A percentile compares a stretch with the other conserved stretches of the same genome.
phyloP scores from a whole-genome alignment of 2,113 vertebrate species.

The Antechinus stuartii region DNA sequence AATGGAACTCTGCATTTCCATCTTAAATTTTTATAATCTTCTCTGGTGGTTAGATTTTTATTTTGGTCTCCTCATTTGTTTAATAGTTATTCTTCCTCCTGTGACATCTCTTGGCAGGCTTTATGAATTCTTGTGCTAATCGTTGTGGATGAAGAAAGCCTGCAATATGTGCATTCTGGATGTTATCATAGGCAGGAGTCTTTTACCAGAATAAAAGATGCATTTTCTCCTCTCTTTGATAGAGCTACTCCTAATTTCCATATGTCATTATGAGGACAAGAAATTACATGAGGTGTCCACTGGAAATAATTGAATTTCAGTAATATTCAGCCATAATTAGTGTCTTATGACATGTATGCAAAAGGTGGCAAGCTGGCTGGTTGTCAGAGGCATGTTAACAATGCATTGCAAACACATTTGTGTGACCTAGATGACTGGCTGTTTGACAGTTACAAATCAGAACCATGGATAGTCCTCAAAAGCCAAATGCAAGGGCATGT shows the following conservation, averaged over 20 bases:
- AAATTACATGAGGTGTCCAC: slow-evolving; percentile 2
- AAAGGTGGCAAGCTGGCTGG: not conserved
- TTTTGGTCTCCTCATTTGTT: slow-evolving; percentile 4
- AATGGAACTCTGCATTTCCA: not conserved
- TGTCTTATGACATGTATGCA: not conserved
- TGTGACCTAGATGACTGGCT: not conserved
- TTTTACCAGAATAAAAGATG: slow-evolving; percentile 44
- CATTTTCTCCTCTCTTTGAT: slow-evolving; percentile 28
- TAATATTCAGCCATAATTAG: not conserved
- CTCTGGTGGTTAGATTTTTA: not conserved
- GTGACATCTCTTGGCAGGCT: slow-evolving; percentile 4
- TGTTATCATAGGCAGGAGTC: slow-evolving; percentile 29
- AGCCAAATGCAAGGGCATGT: not conserved
- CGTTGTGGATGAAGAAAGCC: slow-evolving; percentile 31
- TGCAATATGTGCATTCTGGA: not conserved
- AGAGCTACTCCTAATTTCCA: slow-evolving; percentile 50
- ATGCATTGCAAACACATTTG: not conserved
- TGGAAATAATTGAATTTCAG: slow-evolving; percentile 16
- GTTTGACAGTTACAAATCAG: not conserved
- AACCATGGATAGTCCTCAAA: not conserved
- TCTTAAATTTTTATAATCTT: not conserved
- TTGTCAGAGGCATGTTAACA: not conserved
- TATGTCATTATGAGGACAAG: slow-evolving; percentile 34
- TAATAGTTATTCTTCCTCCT: not conserved
- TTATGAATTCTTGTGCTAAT: slow-evolving; percentile 12